Conservation (phyloP, 2,797 vertebrate species). For the Danio tinwini region DNA sequence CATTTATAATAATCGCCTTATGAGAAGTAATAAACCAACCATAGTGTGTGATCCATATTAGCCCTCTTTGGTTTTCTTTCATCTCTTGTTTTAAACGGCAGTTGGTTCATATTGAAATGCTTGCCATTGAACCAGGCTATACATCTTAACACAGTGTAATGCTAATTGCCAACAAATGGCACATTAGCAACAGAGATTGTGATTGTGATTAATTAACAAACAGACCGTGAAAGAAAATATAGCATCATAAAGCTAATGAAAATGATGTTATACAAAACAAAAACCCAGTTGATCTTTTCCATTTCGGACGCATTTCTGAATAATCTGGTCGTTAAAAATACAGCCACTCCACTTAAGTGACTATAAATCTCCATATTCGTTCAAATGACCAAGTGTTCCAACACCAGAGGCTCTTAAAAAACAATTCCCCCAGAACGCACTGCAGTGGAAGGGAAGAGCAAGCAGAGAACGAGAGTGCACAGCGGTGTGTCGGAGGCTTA, state of each 20-base stretch:
- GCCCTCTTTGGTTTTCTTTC: conserved; percentile 48
- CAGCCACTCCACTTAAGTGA: conserved; percentile 38
- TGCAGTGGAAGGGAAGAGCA: conserved; percentile 32
- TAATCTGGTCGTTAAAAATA: conserved; percentile 29
- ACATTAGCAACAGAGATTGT: conserved; percentile 13
- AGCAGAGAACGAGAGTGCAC: conserved; percentile 26
- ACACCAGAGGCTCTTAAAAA: conserved; percentile 39
- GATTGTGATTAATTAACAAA: conserved; percentile 9
- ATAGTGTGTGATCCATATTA: conserved; percentile 16
- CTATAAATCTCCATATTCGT: conserved; percentile 33
- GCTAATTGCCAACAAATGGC: conserved; percentile 10
- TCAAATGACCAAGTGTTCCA: conserved; percentile 50
- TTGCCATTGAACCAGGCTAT: conserved; percentile 24
- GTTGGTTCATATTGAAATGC: conserved; percentile 2
- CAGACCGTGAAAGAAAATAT: conserved; percentile 17
- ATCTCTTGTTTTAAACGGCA: conserved; percentile 1
- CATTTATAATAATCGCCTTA: conserved; percentile 4
- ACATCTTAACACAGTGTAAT: conserved; percentile 22
- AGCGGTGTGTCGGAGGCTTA: conserved; percentile 30
- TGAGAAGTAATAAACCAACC: background rate
- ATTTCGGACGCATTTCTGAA: conserved; percentile 48
- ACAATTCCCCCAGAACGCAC: conserved; percentile 50
- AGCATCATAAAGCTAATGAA: conserved; percentile 20
- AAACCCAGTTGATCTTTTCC: conserved; percentile 29
- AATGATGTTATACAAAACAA: conserved; percentile 8